A percentile compares a stretch with the other conserved stretches of the same genome.
phyloP scores from a whole-genome alignment of 2,113 vertebrate species.

The Galemys pyrenaicus region DNA sequence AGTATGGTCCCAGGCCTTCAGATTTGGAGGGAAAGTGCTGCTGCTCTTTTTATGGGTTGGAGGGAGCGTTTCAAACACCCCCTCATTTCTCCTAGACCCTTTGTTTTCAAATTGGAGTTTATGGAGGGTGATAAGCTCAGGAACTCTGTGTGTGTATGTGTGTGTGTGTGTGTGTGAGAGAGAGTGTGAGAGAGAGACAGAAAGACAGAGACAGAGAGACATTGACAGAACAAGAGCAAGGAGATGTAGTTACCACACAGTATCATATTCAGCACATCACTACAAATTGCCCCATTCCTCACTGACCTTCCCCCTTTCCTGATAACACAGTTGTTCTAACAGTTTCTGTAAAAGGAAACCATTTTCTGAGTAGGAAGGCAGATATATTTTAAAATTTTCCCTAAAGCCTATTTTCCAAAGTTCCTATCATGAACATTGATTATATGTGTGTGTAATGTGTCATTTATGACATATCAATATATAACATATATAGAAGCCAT shows the following conservation, averaged over 20 bases:
- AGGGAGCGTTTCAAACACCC: neutral
- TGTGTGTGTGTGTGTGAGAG: neutral
- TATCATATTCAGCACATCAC: neutral
- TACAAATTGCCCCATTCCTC: neutral
- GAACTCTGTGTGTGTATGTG: neutral
- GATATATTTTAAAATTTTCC: neutral
- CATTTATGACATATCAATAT: too few relatives aligned
- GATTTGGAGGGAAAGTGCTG: neutral
- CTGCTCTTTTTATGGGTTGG: neutral
- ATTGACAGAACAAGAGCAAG: too few relatives aligned
- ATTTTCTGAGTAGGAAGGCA: neutral
- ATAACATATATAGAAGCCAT: neutral
- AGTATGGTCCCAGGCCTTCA: neutral
- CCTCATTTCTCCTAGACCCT: neutral
- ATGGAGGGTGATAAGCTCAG: neutral
- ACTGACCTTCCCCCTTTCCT: neutral
- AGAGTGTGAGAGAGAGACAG: too few relatives aligned
- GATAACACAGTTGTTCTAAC: neutral
- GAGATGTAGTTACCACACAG: neutral
- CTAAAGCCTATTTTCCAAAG: neutral
- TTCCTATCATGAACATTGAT: neutral
- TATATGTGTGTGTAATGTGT: neutral
- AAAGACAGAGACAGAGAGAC: too few relatives aligned
- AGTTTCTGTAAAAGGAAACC: constrained; percentile 29
- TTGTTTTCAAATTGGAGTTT: neutral